These are phyloP conservation scores for Plemyria rubiginata DNA, from an alignment of 2,888 invertebrate genomes.

Conservation along the genomic window DNA sequence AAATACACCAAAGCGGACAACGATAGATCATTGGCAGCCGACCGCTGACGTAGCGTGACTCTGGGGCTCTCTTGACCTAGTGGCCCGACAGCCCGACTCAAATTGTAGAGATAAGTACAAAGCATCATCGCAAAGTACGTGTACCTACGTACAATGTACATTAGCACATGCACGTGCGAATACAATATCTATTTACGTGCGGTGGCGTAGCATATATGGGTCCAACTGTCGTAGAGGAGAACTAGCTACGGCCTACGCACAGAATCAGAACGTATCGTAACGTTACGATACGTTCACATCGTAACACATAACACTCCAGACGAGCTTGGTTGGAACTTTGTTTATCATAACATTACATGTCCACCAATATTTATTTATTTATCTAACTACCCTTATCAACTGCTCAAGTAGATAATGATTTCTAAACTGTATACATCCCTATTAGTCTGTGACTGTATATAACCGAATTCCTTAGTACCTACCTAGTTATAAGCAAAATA, in stretches of 20 bases:
- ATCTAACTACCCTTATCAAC: constrained; percentile 6
- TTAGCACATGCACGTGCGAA: not conserved
- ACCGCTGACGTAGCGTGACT: constrained; percentile 26
- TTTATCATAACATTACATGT: too few species aligned
- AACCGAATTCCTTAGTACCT: too few species aligned
- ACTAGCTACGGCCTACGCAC: not conserved
- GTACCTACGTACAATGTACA: too few species aligned
- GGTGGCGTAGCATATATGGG: constrained; percentile 6
- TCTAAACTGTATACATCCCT: too few species aligned
- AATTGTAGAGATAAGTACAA: constrained; percentile 8
- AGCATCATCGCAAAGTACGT: not conserved
- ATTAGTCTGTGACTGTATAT: too few species aligned
- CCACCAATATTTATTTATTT: constrained; percentile 6
- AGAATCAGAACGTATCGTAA: not conserved
- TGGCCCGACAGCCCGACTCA: constrained; percentile 30
- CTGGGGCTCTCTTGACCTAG: constrained; percentile 26
- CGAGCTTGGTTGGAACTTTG: too few species aligned
- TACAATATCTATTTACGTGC: not conserved
- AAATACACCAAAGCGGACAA: constrained; percentile 58
- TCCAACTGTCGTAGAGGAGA: constrained; percentile 1
- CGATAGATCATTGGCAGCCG: constrained; percentile 40
- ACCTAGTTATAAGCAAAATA: too few species aligned
- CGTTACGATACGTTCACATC: too few species aligned
- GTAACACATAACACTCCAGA: not conserved
- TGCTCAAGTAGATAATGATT: constrained; percentile 12